Base-by-base conservation (phyloP, 2,113 vertebrate species). In the Coracopsis vasa region DNA sequence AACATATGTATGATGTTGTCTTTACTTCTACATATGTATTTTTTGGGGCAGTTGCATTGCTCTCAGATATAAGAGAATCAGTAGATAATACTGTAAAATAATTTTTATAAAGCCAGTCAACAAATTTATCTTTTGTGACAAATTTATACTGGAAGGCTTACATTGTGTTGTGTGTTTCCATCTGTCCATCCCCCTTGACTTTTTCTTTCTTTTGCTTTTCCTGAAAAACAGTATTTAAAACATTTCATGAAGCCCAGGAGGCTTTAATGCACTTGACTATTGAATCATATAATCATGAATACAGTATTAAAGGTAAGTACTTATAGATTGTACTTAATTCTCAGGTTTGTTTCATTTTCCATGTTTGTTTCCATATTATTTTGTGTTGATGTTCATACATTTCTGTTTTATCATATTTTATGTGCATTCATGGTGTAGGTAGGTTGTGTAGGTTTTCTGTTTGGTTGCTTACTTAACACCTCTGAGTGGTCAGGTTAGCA, bases 11-110 rank as follows among this genome's bases (percentile, higher is more conserved):
- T 69, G 25, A 17, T 24, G 11, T 18, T 54, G 15, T 80, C 37
- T 86, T 65, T 47, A n/a, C 28, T 60, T 74, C n/a, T 37, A 7
- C 1, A 0, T 17, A 4, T 47, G 6, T 54, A 0, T 35, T 56
- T 48, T 44, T 4, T 14, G 7, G 17, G 10, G 1, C 56, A 10
- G 2, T 66, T 73, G 7, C 33, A 29, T 9, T 61, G 19, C 45
- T 44, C 23, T 73, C 13, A 19, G 41, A 15, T 42, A 16, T 13
- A 44, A 60, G 16, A 58, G 13, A 60, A 86, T 51, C 7, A 17
- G 16, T 35, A 66, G 11, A 27, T 24, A 1, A 16, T 48, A 15
- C 11, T 70, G 4, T 78, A 27, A 84, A 45, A 45, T 18, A 48
- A 70, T 28, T 78, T 18, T 51, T 69, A 14, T 7, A 54, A 0